Percentiles rank a stretch among this genome's conserved stretches.
Evolutionary conservation across 1,140 invertebrate genomes (phyloP).

Genomic region (Drosophila ercepeae): DNA sequence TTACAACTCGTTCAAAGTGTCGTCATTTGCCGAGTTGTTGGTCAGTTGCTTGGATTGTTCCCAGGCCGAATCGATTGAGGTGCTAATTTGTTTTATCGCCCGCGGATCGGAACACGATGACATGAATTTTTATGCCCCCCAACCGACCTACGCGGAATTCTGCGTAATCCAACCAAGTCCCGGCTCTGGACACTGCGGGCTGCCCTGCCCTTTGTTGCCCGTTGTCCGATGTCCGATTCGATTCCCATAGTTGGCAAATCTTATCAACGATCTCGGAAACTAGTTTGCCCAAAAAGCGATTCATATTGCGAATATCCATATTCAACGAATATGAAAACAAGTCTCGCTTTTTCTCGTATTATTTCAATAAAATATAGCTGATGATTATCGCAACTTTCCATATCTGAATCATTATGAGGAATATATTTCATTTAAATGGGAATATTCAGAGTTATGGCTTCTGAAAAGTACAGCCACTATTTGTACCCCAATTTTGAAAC

Average conservation of each 20-base stretch:
- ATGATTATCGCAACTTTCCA: not conserved
- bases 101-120: conserved; percentile 38
- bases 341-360: not conserved
- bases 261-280: conserved; percentile 40
- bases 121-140: conserved; percentile 50
- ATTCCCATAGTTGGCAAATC: conserved; percentile 31
- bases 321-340: conserved; percentile 38
- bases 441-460: not conserved
- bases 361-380: not conserved
- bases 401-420: conserved; percentile 1
- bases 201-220: conserved; percentile 26
- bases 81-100: conserved; percentile 65
- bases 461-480: not conserved
- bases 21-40: not conserved
- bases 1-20: conserved; percentile 62
- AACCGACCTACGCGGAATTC: conserved; percentile 23
- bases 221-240: too few species aligned
- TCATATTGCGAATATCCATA: conserved; percentile 48
- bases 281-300: conserved; percentile 22
- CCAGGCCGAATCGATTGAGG: conserved; percentile 31
- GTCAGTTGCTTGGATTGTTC: conserved; percentile 6
- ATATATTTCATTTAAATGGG: not conserved
- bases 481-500: too few species aligned
- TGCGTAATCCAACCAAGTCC: conserved; percentile 12
- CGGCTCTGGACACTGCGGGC: not conserved